Evolutionary conservation across 2,888 invertebrate genomes (phyloP).

Genomic region (Volucella zonaria): DNA sequence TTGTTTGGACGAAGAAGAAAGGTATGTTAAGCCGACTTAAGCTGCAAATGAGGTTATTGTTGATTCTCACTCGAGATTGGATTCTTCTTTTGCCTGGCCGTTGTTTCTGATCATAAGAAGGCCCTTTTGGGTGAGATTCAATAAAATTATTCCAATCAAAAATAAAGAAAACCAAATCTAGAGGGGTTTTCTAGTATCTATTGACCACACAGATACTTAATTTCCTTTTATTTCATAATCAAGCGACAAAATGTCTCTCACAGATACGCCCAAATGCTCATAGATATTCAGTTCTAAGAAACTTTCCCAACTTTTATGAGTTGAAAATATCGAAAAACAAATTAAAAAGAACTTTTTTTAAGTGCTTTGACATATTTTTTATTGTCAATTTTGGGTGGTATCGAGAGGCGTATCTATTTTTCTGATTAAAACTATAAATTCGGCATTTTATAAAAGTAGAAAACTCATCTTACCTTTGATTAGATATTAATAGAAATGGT

Average conservation of each 20-base stretch:
- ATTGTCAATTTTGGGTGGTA: slow-evolving; percentile 2
- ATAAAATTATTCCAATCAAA: slow-evolving; percentile 12
- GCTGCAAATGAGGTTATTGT: slow-evolving; percentile 49
- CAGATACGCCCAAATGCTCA: no score
- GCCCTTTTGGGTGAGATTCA: slow-evolving; percentile 1
- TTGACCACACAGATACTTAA: slow-evolving; percentile 17
- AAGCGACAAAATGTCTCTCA: no score
- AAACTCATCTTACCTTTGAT: background rate
- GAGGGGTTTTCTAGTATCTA: background rate
- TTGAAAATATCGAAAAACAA: background rate
- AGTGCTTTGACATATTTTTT: slow-evolving; percentile 29
- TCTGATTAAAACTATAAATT: slow-evolving; percentile 3
- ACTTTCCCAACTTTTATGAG: background rate
- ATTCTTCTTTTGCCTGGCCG: background rate
- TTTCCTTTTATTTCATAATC: background rate
- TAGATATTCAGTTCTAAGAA: no score
- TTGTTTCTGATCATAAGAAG: background rate
- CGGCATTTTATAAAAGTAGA: background rate
- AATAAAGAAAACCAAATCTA: slow-evolving; percentile 15
- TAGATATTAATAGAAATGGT: background rate
- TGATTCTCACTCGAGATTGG: slow-evolving; percentile 12
- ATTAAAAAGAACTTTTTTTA: slow-evolving; percentile 15
- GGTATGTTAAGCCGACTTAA: slow-evolving; percentile 53
- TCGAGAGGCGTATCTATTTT: background rate
- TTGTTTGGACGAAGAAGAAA: background rate